Percentiles rank a stretch among this genome's conserved stretches.
phyloP scores from a whole-genome alignment of 2,888 invertebrate species.

The Rhodophaea formosa region DNA sequence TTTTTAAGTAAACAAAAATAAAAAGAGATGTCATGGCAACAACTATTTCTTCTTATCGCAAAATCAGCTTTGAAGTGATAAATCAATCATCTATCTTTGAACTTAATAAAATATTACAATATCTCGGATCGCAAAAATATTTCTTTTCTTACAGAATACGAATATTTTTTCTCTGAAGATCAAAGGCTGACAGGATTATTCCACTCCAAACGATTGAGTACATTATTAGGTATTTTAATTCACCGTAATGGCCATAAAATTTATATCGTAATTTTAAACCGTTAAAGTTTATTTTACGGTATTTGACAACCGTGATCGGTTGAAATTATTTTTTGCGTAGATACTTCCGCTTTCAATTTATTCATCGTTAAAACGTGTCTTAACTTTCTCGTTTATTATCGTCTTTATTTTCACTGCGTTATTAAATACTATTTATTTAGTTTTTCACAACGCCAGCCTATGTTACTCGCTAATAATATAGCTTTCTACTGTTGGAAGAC shows the following conservation, averaged over 20 bases:
- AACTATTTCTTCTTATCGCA: neutral
- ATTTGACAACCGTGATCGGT: conserved; percentile 21
- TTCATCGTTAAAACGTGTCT: too few relatives aligned
- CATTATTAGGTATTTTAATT: conserved; percentile 16
- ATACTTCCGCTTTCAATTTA: neutral
- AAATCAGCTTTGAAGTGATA: neutral
- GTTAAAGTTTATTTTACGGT: conserved; percentile 17
- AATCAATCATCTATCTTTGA: conserved; percentile 15
- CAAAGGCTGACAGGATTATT: conserved; percentile 18
- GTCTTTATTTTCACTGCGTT: too few relatives aligned
- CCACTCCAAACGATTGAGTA: conserved; percentile 14
- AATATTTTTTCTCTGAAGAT: conserved; percentile 15
- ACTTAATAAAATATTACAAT: conserved; percentile 22
- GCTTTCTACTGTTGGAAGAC: too few relatives aligned
- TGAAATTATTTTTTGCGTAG: conserved; percentile 19
- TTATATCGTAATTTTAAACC: conserved; percentile 15
- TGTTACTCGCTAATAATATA: too few relatives aligned
- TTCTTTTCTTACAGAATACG: conserved; percentile 10
- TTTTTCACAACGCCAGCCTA: too few relatives aligned
- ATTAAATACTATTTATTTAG: too few relatives aligned
- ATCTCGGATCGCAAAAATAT: conserved; percentile 23
- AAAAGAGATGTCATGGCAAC: too few relatives aligned
- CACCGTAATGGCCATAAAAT: conserved; percentile 10
- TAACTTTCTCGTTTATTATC: too few relatives aligned
- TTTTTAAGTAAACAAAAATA: too few relatives aligned